Base-by-base conservation (phyloP, 2,797 vertebrate genomes). In the Sebastes umbrosus region DNA sequence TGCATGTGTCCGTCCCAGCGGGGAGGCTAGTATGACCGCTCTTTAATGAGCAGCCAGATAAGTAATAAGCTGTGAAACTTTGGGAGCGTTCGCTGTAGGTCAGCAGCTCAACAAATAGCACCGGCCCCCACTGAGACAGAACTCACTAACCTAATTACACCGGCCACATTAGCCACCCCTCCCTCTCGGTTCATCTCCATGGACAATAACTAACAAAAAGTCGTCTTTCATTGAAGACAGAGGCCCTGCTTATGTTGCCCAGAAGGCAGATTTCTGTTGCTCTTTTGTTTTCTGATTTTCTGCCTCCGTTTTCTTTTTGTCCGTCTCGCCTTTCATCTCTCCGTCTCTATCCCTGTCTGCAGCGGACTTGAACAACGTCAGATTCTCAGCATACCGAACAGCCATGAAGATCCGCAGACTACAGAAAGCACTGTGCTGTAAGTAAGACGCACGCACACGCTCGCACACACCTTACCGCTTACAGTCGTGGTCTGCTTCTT, bases 351-450 rank as follows among this genome's bases (percentile, higher is more conserved):
- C 69, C 54, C 70, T 39, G 58, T 67, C 63, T 96, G 81, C 87
- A 99, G 98, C 97, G 69, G 98, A 99, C 93, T 91, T 99, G 90
- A 99, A 99, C 95, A 99, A 99, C 0, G 98, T 99, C 34, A 97
- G 98, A 79, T 99, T 99, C 95, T 99, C 98, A 6, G 98, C 98
- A 43, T 99, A 99, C 93, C 96, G 98, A 79, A 99, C 98, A 0
- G 98, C 98, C 71, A 99, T 99, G 97, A 99, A 99, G 95, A 99
- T 99, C 87, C 97, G 98, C 74, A 94, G 98, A 73, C 96, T 99
- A 43, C 98, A 99, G 90, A 99, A 99, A 85, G 97, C 98, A 0
- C 93, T 99, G 8, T 98, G 98, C 87, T 95, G 98, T 99, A 92
- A 99, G 98, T 98, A 75, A 79, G n/a, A 80, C 36, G 9, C 75